Percentiles rank a stretch among this genome's conserved stretches.
Conservation (phyloP, 2,888 invertebrate genomes). For the Drosophila formosana region DNA sequence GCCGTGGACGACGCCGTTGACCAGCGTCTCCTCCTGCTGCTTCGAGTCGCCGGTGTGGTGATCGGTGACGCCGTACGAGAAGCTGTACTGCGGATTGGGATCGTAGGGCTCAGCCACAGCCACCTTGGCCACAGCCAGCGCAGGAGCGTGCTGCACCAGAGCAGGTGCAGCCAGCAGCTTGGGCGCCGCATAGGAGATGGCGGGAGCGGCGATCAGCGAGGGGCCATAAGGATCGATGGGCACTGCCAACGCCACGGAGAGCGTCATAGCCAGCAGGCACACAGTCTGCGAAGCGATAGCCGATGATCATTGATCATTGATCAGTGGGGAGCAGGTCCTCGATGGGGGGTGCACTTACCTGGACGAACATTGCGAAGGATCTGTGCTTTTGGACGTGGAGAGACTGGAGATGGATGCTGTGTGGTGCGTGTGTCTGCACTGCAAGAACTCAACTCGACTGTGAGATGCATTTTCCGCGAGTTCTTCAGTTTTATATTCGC, state of each 20-base stretch:
- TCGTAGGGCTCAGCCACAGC: slow-evolving; percentile 80
- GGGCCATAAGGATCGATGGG: slow-evolving; percentile 76
- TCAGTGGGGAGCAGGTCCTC: background rate
- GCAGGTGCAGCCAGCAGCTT: slow-evolving; percentile 63
- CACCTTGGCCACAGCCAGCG: slow-evolving; percentile 66
- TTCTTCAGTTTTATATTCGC: slow-evolving; percentile 84
- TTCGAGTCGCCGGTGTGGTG: slow-evolving; percentile 84
- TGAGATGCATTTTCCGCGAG: slow-evolving; percentile 83
- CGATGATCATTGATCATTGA: background rate
- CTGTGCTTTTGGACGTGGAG: slow-evolving; percentile 8
- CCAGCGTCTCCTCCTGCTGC: slow-evolving; percentile 84
- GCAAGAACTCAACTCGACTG: slow-evolving; percentile 84
- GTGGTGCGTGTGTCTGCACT: slow-evolving; percentile 75
- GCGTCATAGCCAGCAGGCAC: slow-evolving; percentile 77
- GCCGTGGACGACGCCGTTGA: slow-evolving; percentile 84
- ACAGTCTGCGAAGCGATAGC: slow-evolving; percentile 65
- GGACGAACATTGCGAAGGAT: slow-evolving; percentile 79
- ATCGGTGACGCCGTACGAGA: slow-evolving; percentile 84
- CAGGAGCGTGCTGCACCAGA: slow-evolving; percentile 69
- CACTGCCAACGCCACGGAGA: slow-evolving; percentile 72
- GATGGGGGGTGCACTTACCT: slow-evolving; percentile 72
- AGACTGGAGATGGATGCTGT: slow-evolving; percentile 31
- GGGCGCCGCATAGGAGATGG: slow-evolving; percentile 71
- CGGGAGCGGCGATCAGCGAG: slow-evolving; percentile 59
- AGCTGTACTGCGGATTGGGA: slow-evolving; percentile 83